These are phyloP conservation scores for Hippopotamus amphibius DNA, from an alignment of 2,113 vertebrate species.

Conservation along the genomic window DNA sequence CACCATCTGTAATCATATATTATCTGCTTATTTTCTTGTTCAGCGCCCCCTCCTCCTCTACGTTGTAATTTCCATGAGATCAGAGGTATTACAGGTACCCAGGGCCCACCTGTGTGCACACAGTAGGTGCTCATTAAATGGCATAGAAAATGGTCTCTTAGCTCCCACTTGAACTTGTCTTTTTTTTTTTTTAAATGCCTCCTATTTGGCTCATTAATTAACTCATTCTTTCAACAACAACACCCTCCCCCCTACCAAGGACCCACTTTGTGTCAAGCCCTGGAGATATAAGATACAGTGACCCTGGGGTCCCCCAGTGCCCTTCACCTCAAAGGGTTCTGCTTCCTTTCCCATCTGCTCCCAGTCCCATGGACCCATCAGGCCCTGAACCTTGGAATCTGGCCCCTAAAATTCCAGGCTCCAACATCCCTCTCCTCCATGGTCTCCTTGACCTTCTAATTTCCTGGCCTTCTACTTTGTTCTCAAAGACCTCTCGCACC, in stretches of 20 bases:
- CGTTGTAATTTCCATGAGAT: background rate
- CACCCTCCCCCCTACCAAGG: background rate
- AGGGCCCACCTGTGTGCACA: background rate
- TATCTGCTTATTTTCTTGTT: background rate
- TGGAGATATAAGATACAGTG: background rate
- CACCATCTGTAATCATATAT: background rate
- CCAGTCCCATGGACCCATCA: background rate
- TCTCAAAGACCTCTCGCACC: background rate
- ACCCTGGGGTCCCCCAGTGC: background rate
- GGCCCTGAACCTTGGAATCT: background rate
- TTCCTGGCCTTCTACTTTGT: background rate
- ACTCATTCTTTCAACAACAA: background rate
- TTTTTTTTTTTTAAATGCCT: background rate
- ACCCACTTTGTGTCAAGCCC: background rate
- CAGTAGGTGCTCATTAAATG: background rate
- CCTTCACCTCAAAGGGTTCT: background rate
- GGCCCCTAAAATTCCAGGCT: background rate
- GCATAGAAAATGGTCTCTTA: background rate
- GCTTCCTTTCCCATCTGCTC: background rate
- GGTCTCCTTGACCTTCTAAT: background rate
- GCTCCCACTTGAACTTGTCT: background rate
- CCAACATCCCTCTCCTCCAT: background rate
- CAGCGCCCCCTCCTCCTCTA: fast-evolving
- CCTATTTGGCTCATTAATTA: background rate
- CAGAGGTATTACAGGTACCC: background rate